Evolutionary conservation across 2,888 invertebrate species (phyloP).

Genomic region (Noctua janthina): DNA sequence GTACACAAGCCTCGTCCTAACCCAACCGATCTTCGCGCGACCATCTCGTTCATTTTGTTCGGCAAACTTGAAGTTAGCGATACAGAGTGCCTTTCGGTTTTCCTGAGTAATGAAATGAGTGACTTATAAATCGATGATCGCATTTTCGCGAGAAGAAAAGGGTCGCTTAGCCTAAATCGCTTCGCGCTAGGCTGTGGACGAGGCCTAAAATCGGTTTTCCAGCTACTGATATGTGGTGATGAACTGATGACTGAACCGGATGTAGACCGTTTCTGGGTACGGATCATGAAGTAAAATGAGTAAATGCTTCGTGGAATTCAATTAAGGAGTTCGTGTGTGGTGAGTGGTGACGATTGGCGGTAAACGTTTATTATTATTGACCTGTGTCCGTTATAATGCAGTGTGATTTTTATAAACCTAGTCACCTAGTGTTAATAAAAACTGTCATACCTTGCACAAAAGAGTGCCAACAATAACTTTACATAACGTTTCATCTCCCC

Average conservation of each 20-base stretch:
- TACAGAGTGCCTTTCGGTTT: no score
- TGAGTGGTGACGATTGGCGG: conserved; percentile 14
- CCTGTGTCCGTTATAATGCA: neutral
- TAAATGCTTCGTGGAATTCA: conserved; percentile 39
- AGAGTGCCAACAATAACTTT: neutral
- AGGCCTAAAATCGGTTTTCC: conserved; percentile 3
- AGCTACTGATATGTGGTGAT: neutral
- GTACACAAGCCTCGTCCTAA: no score
- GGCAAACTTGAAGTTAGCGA: no score
- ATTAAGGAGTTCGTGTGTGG: conserved; percentile 19
- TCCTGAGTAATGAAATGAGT: neutral
- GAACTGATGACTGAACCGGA: conserved; percentile 38
- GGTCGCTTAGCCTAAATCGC: neutral
- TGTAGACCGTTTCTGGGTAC: conserved; percentile 27
- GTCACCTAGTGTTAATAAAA: neutral
- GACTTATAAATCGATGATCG: neutral
- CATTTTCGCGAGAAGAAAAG: neutral
- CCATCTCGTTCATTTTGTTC: no score
- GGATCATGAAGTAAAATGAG: conserved; percentile 15
- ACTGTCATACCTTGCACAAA: neutral
- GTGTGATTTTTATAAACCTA: neutral
- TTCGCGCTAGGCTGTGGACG: neutral
- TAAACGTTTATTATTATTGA: neutral
- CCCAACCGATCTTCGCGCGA: no score
- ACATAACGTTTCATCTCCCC: neutral